Percentiles rank a stretch among this genome's conserved stretches.
phyloP scores from a whole-genome alignment of 2,797 vertebrate species.

The Myripristis jacobus region DNA sequence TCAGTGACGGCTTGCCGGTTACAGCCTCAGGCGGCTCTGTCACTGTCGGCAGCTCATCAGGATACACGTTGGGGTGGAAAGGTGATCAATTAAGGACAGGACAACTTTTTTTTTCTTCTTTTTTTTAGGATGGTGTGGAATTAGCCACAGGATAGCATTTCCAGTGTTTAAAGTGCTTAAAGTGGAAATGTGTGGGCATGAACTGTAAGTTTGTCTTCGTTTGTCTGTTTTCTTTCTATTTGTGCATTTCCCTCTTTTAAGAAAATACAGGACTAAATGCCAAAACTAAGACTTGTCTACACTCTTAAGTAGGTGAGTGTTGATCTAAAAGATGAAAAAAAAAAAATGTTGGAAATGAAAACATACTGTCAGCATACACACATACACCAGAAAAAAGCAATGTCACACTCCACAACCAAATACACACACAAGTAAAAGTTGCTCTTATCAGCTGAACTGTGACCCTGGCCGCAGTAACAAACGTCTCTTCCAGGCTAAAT shows the following conservation, averaged over 20 bases:
- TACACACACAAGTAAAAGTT: constrained; percentile 42
- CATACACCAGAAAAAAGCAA: no score
- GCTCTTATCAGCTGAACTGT: constrained; percentile 65
- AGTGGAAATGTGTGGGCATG: constrained; percentile 3
- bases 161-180: background rate
- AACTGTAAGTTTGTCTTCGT: background rate
- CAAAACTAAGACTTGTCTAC: background rate
- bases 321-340: background rate
- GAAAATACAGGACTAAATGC: background rate
- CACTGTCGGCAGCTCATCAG: background rate
- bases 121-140: constrained; percentile 55
- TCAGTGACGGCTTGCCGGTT: background rate
- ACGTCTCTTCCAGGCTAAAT: constrained; percentile 58
- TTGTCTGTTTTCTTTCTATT: background rate
- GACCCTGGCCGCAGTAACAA: constrained; percentile 51
- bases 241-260: background rate
- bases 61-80: constrained; percentile 5
- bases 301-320: background rate
- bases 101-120: constrained; percentile 48
- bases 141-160: constrained; percentile 46
- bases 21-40: background rate
- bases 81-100: constrained; percentile 4
- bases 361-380: constrained; percentile 11
- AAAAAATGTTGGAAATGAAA: background rate
- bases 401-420: background rate